Evolutionary conservation across 1,140 invertebrate genomes (phyloP).

Genomic region (Sitophilus oryzae): DNA sequence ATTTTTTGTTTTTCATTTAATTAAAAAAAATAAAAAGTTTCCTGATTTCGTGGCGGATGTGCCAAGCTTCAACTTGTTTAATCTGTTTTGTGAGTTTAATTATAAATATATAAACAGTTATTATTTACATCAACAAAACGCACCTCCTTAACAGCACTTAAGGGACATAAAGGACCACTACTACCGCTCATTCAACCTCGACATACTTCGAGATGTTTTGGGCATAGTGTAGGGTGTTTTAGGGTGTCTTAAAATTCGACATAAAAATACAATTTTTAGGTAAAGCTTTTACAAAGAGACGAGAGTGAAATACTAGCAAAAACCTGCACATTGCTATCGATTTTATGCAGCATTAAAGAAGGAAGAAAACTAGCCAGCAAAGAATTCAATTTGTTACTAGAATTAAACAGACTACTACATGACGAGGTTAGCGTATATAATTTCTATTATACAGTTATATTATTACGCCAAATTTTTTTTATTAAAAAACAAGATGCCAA

Average conservation of each 20-base stretch:
- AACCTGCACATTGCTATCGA: slow-evolving; percentile 25
- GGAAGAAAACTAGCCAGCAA: slow-evolving; percentile 34
- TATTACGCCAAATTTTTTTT: too few relatives aligned
- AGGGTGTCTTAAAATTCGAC: background rate
- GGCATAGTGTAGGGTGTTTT: slow-evolving; percentile 7
- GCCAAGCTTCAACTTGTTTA: background rate
- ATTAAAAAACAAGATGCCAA: too few relatives aligned
- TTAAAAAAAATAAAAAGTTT: too few relatives aligned
- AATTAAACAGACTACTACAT: slow-evolving; percentile 31
- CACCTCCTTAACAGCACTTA: too few relatives aligned
- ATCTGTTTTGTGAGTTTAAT: slow-evolving; percentile 8
- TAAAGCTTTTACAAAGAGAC: slow-evolving; percentile 23
- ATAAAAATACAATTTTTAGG: too few relatives aligned
- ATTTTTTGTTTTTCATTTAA: too few relatives aligned
- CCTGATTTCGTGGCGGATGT: too few relatives aligned
- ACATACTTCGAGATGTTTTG: too few relatives aligned
- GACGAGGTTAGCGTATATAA: slow-evolving; percentile 26
- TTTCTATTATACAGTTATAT: too few relatives aligned
- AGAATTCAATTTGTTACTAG: slow-evolving; percentile 26
- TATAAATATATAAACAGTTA: background rate
- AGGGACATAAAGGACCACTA: too few relatives aligned
- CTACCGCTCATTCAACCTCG: background rate
- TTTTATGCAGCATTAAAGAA: slow-evolving; percentile 24
- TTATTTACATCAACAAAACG: too few relatives aligned
- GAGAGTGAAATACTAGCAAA: slow-evolving; percentile 20